Evolutionary conservation across 2,888 invertebrate genomes (phyloP).

Genomic region (Eupithecia exiguata): DNA sequence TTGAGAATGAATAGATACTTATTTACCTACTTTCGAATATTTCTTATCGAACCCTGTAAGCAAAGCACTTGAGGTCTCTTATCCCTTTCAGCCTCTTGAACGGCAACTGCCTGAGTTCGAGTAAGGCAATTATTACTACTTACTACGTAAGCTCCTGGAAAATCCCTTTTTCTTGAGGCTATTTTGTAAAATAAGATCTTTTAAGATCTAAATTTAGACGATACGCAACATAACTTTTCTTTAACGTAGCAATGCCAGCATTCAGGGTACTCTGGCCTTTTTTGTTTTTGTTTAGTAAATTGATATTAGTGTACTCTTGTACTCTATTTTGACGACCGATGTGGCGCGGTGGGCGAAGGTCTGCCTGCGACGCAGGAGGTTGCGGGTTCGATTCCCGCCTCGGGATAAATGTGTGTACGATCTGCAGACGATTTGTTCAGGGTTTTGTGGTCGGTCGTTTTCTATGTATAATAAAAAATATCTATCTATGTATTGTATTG

Average conservation of each 20-base stretch:
- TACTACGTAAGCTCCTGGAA: background rate
- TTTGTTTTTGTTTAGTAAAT: too few species aligned
- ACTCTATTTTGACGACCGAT: too few species aligned
- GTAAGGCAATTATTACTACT: background rate
- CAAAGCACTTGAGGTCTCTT: background rate
- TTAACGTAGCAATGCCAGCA: background rate
- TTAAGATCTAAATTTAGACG: background rate
- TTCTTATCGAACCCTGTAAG: background rate
- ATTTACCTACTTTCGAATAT: background rate
- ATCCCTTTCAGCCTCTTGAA: constrained; percentile 1
- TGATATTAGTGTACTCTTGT: too few species aligned
- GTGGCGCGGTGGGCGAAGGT: too few species aligned
- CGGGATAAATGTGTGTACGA: too few species aligned
- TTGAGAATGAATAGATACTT: too few species aligned
- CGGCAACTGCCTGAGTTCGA: background rate
- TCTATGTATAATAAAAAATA: too few species aligned
- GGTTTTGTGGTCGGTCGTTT: too few species aligned
- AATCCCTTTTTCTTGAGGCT: background rate
- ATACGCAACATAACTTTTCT: background rate
- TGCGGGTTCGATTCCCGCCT: too few species aligned
- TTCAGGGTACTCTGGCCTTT: background rate
- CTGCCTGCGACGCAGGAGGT: too few species aligned
- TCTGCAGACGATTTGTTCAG: too few species aligned
- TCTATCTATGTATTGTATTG: too few species aligned
- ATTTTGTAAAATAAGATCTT: background rate